Conservation (phyloP, 2,113 vertebrate genomes). For the Sinocyclocheilus anshuiensis region DNA sequence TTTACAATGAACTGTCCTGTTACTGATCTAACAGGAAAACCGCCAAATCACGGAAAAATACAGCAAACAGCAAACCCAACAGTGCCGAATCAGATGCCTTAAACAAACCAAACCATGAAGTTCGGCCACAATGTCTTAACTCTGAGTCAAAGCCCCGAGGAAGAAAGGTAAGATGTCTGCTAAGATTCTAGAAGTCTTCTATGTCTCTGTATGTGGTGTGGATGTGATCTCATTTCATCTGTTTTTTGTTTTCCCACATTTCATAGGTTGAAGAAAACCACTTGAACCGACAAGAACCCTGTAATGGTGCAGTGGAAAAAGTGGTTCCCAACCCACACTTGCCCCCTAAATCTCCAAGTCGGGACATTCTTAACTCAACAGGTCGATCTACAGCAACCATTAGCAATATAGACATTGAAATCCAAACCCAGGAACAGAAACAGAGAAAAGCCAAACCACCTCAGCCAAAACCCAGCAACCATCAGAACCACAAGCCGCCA, state of each 20-base stretch:
- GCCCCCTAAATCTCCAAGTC: conserved; percentile 61
- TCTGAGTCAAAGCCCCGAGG: conserved; percentile 61
- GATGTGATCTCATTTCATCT: background rate
- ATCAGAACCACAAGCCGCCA: conserved; percentile 51
- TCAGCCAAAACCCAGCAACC: conserved; percentile 10
- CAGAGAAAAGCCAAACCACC: conserved; percentile 51
- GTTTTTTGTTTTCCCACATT: conserved; percentile 7
- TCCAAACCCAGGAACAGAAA: conserved; percentile 65
- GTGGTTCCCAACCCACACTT: conserved; percentile 38
- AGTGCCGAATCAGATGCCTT: conserved; percentile 58
- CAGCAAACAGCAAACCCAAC: conserved; percentile 66
- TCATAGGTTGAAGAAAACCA: conserved; percentile 75
- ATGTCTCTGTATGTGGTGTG: no score
- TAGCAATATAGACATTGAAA: conserved; percentile 78
- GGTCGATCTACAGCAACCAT: conserved; percentile 80
- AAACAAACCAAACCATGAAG: conserved; percentile 59
- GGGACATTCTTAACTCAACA: conserved; percentile 65
- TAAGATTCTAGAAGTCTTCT: no score
- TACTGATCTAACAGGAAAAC: conserved; percentile 80
- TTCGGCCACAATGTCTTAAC: conserved; percentile 47
- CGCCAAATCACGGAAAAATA: conserved; percentile 81
- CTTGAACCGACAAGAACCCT: conserved; percentile 62
- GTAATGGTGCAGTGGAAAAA: conserved; percentile 44
- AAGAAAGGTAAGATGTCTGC: conserved; percentile 66
- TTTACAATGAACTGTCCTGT: background rate